These are phyloP conservation scores for Kryphioiulus occultus DNA, from an alignment of 2,888 invertebrate species.

Conservation along the genomic window DNA sequence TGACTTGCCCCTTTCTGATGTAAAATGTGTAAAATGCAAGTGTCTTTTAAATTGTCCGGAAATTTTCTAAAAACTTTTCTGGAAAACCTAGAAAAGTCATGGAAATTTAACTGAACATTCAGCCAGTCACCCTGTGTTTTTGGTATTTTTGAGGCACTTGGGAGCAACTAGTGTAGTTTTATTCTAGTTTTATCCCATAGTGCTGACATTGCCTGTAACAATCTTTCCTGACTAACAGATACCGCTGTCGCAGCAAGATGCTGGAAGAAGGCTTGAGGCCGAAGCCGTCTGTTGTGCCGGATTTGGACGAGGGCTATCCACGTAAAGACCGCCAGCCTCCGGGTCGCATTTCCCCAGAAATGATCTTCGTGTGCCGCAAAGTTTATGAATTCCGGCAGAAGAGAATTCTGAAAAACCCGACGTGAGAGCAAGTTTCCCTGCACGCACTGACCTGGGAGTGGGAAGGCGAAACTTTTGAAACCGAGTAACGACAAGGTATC, in stretches of 20 bases:
- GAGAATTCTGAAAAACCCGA: slow-evolving; percentile 69
- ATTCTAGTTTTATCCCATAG: too few relatives aligned
- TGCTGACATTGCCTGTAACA: not conserved
- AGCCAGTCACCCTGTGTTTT: too few relatives aligned
- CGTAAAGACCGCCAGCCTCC: slow-evolving; percentile 65
- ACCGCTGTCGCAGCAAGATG: slow-evolving; percentile 81
- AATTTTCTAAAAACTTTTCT: too few relatives aligned
- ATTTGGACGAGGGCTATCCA: slow-evolving; percentile 57
- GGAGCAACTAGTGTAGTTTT: too few relatives aligned
- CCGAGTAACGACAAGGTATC: slow-evolving; percentile 29
- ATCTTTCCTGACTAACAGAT: slow-evolving; percentile 68
- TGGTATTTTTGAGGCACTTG: too few relatives aligned
- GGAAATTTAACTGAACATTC: too few relatives aligned
- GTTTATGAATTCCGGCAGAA: slow-evolving; percentile 95
- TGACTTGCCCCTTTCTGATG: too few relatives aligned
- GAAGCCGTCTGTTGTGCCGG: slow-evolving; percentile 76
- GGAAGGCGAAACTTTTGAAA: not conserved
- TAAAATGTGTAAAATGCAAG: too few relatives aligned
- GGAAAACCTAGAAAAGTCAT: too few relatives aligned
- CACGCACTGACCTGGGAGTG: slow-evolving; percentile 39
- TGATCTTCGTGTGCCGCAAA: slow-evolving; percentile 92
- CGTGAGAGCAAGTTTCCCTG: slow-evolving; percentile 53
- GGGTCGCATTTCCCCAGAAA: slow-evolving; percentile 75
- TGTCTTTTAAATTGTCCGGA: too few relatives aligned
- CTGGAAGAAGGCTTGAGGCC: slow-evolving; percentile 77